Evolutionary conservation across 2,113 vertebrate species (phyloP).

Genomic region (Charadrius vociferus): DNA sequence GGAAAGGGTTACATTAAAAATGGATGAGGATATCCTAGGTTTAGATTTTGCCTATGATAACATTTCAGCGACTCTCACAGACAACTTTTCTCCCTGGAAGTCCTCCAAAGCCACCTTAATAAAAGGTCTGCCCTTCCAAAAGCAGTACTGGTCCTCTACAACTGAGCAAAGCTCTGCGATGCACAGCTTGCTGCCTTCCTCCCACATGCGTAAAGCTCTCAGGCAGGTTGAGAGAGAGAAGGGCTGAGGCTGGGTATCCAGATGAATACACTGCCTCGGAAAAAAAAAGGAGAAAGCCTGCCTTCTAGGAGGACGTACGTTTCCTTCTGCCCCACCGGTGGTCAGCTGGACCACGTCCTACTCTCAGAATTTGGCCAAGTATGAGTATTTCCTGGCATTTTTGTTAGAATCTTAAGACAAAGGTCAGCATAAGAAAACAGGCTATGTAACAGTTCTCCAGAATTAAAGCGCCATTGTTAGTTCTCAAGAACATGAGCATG

Average conservation of each 20-base stretch:
- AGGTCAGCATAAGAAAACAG: not conserved
- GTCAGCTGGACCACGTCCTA: not conserved
- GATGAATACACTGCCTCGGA: not conserved
- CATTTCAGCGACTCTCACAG: not conserved
- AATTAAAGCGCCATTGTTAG: constrained; percentile 29
- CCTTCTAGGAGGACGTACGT: not conserved
- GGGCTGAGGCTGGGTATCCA: not conserved
- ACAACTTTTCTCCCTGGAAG: not conserved
- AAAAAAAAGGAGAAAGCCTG: not conserved
- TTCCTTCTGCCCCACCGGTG: not conserved
- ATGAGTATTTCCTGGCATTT: not conserved
- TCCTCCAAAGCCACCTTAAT: not conserved
- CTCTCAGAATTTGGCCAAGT: not conserved
- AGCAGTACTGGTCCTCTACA: not conserved
- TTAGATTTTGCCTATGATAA: not conserved
- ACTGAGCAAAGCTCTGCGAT: not conserved
- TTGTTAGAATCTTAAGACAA: not conserved
- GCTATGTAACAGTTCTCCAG: not conserved
- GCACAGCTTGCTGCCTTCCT: not conserved
- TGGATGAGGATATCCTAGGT: not conserved
- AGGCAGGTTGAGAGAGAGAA: not conserved
- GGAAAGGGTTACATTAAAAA: not conserved
- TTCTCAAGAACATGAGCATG: not conserved
- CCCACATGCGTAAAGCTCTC: not conserved
- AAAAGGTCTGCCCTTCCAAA: not conserved